Base-by-base conservation (phyloP, 2,113 vertebrate genomes). In the Pachycephala philippinensis region DNA sequence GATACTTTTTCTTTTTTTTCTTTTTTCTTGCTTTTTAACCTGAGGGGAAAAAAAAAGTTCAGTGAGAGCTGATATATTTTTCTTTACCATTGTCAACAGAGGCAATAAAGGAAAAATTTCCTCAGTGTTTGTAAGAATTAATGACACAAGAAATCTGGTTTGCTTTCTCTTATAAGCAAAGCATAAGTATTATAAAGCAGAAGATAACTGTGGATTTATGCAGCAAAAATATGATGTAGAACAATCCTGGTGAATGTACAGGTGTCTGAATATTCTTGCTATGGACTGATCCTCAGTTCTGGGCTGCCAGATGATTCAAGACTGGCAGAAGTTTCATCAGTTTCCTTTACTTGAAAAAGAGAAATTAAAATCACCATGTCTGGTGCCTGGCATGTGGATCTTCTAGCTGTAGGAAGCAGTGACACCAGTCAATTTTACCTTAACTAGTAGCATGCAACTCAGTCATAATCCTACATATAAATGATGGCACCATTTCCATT, bases 11-110 rank as follows among this genome's bases (percentile, higher is more conserved):
- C 2, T 56, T 3, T 27, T 40, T 37, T 12, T 33, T 7, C 3
- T n/a, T n/a, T n/a, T n/a, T 66, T n/a, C 21, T 65, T 44, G 6
- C 6, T 28, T 74, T 82, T 57, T 31, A 45, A 82, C 4, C 8
- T 45, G 37, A 9, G 13, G 5, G 11, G 7, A 0, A 4, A 27
- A 27, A 44, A 37, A 39, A 17, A 2, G 7, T 61, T 71, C 45
- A 53, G 1, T 44, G 33, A 56, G 8, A 78, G 30, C 27, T 59
- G 8, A 9, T 57, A 28, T 37, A 18, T 37, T 54, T 39, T 14
- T 47, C 28, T 89, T 52, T 57, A 61, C 11, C 8, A 15, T 19
- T 75, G 19, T 30, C 27, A 33, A n/a, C n/a, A 72, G 39, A 78
- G 14, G 3, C 90, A 88, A 78, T 31, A 37, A 75, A 82, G 27